phyloP scores from a whole-genome alignment of 2,888 invertebrate species.

The Cylloceria caligata region DNA sequence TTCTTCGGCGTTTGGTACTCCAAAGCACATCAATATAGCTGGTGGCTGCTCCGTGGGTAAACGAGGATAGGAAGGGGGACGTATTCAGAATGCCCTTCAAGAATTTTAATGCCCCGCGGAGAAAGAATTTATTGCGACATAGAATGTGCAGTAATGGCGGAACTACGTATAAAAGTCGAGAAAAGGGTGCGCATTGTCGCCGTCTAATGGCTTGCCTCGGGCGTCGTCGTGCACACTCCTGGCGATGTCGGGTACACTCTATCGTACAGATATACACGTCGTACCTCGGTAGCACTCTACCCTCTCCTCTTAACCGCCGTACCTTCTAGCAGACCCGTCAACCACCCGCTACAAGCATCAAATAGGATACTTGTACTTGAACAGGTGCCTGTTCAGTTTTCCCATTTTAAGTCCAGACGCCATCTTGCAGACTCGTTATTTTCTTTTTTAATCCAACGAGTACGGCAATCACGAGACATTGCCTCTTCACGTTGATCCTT shows the following conservation, averaged over 20 bases:
- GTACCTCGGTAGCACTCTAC: conserved; percentile 3
- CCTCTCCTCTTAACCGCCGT: conserved; percentile 34
- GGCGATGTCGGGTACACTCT: conserved; percentile 60
- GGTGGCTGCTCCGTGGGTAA: conserved; percentile 28
- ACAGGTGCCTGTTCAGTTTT: conserved; percentile 61
- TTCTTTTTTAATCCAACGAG: conserved; percentile 8
- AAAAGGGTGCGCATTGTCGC: conserved; percentile 82
- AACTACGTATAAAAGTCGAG: conserved; percentile 82
- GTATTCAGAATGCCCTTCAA: conserved; percentile 81
- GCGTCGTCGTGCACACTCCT: conserved; percentile 72
- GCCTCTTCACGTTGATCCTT: conserved; percentile 13
- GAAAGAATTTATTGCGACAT: conserved; percentile 82
- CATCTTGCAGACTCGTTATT: conserved; percentile 43
- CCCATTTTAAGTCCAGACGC: conserved; percentile 54
- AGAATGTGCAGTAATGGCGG: conserved; percentile 82
- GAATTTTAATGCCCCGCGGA: conserved; percentile 81
- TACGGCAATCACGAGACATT: conserved; percentile 24
- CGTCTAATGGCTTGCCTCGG: conserved; percentile 81
- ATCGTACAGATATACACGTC: conserved; percentile 27
- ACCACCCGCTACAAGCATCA: conserved; percentile 63
- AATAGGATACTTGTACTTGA: conserved; percentile 66
- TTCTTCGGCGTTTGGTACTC: conserved; percentile 41
- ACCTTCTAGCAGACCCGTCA: conserved; percentile 26
- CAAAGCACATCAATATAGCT: conserved; percentile 76
- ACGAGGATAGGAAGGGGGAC: conserved; percentile 38